A percentile compares a stretch with the other conserved stretches of the same genome.
Conservation (phyloP, 2,797 vertebrate species). For the Numenius phaeopus region DNA sequence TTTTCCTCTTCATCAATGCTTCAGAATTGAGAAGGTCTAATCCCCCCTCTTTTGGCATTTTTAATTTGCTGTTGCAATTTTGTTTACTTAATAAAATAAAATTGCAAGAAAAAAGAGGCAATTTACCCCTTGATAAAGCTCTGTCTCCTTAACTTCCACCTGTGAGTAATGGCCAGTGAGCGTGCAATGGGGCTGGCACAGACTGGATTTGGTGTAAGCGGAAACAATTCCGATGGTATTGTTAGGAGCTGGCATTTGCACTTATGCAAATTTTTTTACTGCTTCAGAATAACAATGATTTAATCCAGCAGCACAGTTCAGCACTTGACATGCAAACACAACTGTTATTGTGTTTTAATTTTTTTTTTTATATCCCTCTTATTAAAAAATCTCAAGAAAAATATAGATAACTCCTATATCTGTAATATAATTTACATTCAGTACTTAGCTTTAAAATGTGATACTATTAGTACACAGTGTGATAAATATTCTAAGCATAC, state of each 20-base stretch:
- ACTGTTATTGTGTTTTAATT: not conserved
- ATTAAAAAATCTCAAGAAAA: not conserved
- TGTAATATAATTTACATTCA: constrained; percentile 23
- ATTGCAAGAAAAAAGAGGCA: not conserved
- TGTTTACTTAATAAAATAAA: constrained; percentile 36
- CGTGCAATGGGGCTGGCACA: not conserved
- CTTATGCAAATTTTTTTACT: constrained; percentile 71
- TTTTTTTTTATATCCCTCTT: not conserved
- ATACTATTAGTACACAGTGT: not conserved
- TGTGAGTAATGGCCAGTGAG: not conserved
- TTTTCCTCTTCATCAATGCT: constrained; percentile 8
- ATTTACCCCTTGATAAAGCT: not conserved
- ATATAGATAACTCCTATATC: not conserved
- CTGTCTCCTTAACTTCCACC: not conserved
- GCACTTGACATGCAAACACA: constrained; percentile 29
- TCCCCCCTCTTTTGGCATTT: not conserved
- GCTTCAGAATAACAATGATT: constrained; percentile 69
- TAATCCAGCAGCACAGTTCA: constrained; percentile 42
- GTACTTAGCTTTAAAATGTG: constrained; percentile 19
- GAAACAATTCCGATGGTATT: constrained; percentile 34
- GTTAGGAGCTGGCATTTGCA: constrained; percentile 55
- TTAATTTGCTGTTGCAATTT: constrained; percentile 9
- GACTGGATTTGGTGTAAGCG: not conserved
- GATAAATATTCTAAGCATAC: constrained; percentile 79
- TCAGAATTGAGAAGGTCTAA: constrained; percentile 9